phyloP scores from a whole-genome alignment of 2,888 invertebrate species.

The Podabrus alpinus region DNA sequence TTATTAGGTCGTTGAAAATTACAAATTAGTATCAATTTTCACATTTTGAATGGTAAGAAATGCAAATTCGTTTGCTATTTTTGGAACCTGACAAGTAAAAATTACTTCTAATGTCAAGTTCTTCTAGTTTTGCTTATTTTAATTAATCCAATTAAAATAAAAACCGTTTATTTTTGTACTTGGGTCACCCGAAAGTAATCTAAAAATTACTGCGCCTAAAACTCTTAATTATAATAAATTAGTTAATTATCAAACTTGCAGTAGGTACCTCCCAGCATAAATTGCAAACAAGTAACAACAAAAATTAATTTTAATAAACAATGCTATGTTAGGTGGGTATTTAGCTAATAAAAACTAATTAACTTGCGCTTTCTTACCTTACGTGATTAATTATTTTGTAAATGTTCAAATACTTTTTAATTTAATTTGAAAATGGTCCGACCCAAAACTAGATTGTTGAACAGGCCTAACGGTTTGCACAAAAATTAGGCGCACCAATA shows the following conservation, averaged over 20 bases:
- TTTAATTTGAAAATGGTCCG: not conserved
- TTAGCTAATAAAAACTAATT: not conserved
- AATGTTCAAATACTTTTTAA: too few relatives aligned
- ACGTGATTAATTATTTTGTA: not conserved
- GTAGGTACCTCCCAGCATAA: not conserved
- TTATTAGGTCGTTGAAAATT: not conserved
- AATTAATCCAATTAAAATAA: not conserved
- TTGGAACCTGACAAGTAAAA: not conserved
- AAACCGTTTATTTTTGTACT: not conserved
- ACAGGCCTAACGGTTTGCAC: not conserved
- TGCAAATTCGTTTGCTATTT: not conserved
- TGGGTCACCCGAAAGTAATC: not conserved
- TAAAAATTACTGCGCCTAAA: not conserved
- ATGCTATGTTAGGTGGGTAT: not conserved
- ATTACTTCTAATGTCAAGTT: not conserved
- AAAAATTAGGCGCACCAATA: constrained; percentile 1
- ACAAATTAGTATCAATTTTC: not conserved
- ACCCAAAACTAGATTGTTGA: not conserved
- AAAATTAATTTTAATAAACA: not conserved
- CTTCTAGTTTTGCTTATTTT: not conserved
- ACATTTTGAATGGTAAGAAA: not conserved
- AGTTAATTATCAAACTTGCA: not conserved
- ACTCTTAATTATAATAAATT: not conserved
- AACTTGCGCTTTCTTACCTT: not conserved
- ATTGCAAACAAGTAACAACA: not conserved